Evolutionary conservation across 2,888 invertebrate genomes (phyloP), one percentile per base, ranked within the genome.

Genomic region (Leptopterna dolabrata): DNA sequence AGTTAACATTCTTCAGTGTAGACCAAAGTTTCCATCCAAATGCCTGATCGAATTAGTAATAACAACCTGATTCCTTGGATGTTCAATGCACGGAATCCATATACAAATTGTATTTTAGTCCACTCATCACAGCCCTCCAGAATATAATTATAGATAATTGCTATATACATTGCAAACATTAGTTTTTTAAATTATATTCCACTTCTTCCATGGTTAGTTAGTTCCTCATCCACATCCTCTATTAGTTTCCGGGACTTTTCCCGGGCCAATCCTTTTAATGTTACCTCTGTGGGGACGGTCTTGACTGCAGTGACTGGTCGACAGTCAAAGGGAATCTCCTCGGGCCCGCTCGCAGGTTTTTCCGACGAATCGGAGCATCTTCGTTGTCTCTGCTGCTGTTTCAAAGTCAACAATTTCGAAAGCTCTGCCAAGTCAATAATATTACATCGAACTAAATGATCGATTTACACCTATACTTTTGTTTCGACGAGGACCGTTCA

Each of bases 321-420:
- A n/a, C 13, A 14, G 16, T n/a, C 30, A 14, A 13, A 6, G 83
- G 43, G 24, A 83, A 70, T 27, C 71, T 83, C 71, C 83, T 63
- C 14, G 83, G 83, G 0, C 83, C 83, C 16, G 83, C 47, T 41
- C 83, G 36, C 6, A 83, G 63, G 43, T 43, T 83, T 47, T 63
- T 70, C 16, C 83, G 27, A 14, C 83, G 43, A 0, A 41, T 43
- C 6, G 83, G 63, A 13, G 83, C n/a, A 29, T 83, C 83, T 11
- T 83, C 83, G 41, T 24, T 70, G 16, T 71, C 71, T 70, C 83
- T 29, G 71, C 71, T 70, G 71, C 63, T 83, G 43, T 16, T 76
- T 78, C 14, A 43, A 41, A 76, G 30, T 76, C 76, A 36, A 76
- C 3, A 41, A 6, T 9, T 63, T 13, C 63, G n/a, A 63, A 27